Evolutionary conservation across 2,888 invertebrate species (phyloP), one percentile per base, ranked within the genome.

Genomic region (Chrysomela aeneicollis): DNA sequence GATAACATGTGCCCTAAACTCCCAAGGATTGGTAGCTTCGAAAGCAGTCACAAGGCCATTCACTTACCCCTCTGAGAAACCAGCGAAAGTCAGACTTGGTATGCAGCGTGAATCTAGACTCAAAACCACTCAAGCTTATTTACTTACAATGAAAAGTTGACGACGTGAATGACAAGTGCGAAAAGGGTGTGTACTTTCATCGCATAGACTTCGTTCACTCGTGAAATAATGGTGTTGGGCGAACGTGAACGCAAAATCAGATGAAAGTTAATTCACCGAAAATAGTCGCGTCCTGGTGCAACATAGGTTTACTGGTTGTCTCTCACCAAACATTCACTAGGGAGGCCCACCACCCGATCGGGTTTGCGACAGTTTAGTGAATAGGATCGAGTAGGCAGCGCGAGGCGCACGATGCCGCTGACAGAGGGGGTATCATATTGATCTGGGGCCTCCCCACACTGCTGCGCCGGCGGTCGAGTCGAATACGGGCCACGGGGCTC

Each of bases 91-190:
- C 42, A 19, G 1, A n/a, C 10, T 35, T 12, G 21, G 21, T 18
- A 53, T 30, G 37, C 42, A 30, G 17, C 21, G 19, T 46, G 50
- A 51, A 50, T 62, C 55, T 26, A 42, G 30, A 60, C 55, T 37
- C 35, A 21, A 55, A 54, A 35, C 21, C 57, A 46, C 50, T 53
- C 26, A 22, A 50, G 47, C 30, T 21, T 15, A 47, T 49, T 52
- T 37, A 86, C 86, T 86, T 80, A 87, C 87, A 84, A 80, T 78
- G 84, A 79, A 70, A 83, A 79, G 71, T 84, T 83, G 71, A 82
- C 79, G 67, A 84, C 76, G 75, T 82, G 77, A 59, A 84, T 76
- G 64, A 85, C 73, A 71, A 75, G 69, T 68, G 72, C 74, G 63
- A 75, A 70, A 69, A 74, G 73, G 72, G 75, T 74, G 75, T 74